A percentile compares a stretch with the other conserved stretches of the same genome.
Evolutionary conservation across 2,797 vertebrate genomes (phyloP).

Genomic region (Gadopsis bispinosus): DNA sequence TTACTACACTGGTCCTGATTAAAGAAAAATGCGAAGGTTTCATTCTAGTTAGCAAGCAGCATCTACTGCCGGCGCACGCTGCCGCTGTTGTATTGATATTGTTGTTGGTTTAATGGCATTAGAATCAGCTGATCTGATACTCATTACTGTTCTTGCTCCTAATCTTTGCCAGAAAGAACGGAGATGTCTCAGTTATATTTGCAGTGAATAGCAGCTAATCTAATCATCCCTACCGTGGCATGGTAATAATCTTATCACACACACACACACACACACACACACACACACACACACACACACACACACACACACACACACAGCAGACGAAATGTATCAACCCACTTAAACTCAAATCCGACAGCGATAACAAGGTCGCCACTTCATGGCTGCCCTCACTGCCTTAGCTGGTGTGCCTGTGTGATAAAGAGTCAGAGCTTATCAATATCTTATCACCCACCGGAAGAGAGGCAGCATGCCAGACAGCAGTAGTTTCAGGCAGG

Average conservation of each 20-base stretch:
- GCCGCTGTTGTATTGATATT: background rate
- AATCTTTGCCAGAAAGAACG: background rate
- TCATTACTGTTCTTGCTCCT: background rate
- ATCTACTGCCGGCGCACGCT: background rate
- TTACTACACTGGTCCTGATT: slow-evolving; percentile 41
- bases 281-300: background rate
- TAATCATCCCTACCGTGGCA: background rate
- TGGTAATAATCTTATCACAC: slow-evolving; percentile 3
- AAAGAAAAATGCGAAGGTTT: slow-evolving; percentile 22
- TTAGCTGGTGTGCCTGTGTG: slow-evolving; percentile 55
- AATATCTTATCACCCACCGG: slow-evolving; percentile 65
- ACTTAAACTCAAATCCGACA: slow-evolving; percentile 56
- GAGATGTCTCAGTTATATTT: background rate
- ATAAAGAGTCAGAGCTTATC: slow-evolving; percentile 55
- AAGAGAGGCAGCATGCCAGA: slow-evolving; percentile 58
- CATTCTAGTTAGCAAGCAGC: background rate
- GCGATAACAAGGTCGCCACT: slow-evolving; percentile 72
- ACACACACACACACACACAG: background rate
- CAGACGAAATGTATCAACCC: slow-evolving; percentile 20
- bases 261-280: background rate
- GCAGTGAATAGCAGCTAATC: background rate
- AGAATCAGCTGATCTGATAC: slow-evolving; percentile 24
- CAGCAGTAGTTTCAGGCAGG: slow-evolving; percentile 8
- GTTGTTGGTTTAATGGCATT: slow-evolving; percentile 2
- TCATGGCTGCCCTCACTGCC: slow-evolving; percentile 36